A percentile compares a stretch with the other conserved stretches of the same genome.
Evolutionary conservation across 2,113 vertebrate genomes (phyloP).

Genomic region (Antechinus stuartii): DNA sequence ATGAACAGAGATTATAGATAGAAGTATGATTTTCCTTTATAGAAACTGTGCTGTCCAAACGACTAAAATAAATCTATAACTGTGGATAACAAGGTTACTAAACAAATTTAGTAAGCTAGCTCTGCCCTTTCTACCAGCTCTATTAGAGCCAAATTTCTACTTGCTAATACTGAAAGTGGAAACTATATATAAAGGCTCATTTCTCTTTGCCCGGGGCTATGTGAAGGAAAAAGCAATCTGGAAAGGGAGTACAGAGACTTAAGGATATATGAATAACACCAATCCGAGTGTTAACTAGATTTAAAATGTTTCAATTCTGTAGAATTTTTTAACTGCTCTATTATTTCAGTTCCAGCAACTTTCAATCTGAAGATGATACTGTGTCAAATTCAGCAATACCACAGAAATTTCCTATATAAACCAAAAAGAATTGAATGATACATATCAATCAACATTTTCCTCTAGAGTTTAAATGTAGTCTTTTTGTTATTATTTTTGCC

Average conservation of each 20-base stretch:
- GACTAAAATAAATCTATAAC: not conserved
- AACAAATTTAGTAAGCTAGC: not conserved
- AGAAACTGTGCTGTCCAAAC: not conserved
- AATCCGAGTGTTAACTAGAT: not conserved
- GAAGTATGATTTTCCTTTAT: not conserved
- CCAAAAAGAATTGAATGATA: not conserved
- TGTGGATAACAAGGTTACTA: not conserved
- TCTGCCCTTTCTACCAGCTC: conserved; percentile 32
- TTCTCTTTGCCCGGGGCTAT: conserved; percentile 4
- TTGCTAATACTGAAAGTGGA: not conserved
- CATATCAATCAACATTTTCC: not conserved
- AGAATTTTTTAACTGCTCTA: not conserved
- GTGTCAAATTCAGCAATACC: not conserved
- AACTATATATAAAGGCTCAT: not conserved
- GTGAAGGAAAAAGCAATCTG: conserved; percentile 6
- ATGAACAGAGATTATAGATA: not conserved
- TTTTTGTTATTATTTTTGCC: conserved; percentile 53
- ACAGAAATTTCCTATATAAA: not conserved
- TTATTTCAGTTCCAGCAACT: not conserved
- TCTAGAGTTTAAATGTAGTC: not conserved
- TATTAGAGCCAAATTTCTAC: conserved; percentile 5
- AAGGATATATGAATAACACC: not conserved
- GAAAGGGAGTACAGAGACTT: not conserved
- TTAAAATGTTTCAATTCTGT: not conserved
- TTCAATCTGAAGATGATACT: not conserved